Evolutionary conservation across 1,140 invertebrate species (phyloP), one percentile per base, ranked within the genome.

Genomic region (Drosophila carrolli): DNA sequence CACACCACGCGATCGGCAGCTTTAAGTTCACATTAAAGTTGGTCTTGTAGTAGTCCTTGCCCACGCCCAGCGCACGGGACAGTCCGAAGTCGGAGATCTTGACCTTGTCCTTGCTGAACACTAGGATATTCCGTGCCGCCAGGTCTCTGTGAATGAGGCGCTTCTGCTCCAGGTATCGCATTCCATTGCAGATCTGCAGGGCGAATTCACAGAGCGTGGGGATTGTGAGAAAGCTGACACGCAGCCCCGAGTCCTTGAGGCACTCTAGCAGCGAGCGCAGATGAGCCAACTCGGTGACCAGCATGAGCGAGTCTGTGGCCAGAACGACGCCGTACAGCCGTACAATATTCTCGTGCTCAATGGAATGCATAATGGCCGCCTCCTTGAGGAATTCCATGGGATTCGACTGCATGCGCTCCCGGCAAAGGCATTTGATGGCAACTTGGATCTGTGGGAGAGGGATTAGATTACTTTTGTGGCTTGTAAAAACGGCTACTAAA

Each of bases 31-130:
- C 97, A 93, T 98, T 99, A 91, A 99, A 99, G 93, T 99, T 99
- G 2, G 98, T 99, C 93, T 99, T 98, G 92, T 99, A 99, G 92
- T 99, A 99, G 93, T 99, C 98, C 93, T 99, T 99, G 7, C 98
- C 98, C 53, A 98, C 97, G 8, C 98, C 98, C n/a, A 99, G 92
- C 1, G 98, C 98, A 57, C 98, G 94, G 0, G 98, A 99, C 32
- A 99, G 92, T 4, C 98, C 98, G 93, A 99, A 99, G 93, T 99
- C 98, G 8, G 98, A 99, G 40, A 99, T 99, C 94, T 99, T 99
- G 0, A 99, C 98, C 93, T 97, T 98, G 88, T 98, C 97, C 92
- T 98, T 98, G 48, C 96, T 97, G 93, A 99, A 99, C 0, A 99
- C 98, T 53, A 99, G 93, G 77, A 99, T 98, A 93, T 99, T 99